Evolutionary conservation across 2,113 vertebrate genomes (phyloP), one percentile per base, ranked within the genome.

Genomic region (Tetrax tetrax): DNA sequence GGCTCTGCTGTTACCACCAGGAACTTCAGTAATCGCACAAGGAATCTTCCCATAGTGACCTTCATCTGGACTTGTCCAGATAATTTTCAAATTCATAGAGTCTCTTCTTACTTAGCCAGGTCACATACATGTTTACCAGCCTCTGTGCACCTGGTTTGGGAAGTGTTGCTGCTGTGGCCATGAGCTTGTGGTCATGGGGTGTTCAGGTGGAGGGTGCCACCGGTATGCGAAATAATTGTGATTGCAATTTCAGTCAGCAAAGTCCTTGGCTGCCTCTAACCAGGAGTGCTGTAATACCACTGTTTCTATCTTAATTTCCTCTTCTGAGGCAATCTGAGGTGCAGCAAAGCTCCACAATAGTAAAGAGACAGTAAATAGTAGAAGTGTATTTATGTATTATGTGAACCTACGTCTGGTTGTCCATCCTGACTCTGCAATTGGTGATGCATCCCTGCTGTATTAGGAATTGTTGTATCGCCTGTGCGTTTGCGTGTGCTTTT

Each of bases 151-250:
- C 28, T 59, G 66, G 1, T 37, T 33, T 54, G 70, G 65, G 89
- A 65, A 43, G 66, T 20, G 38, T 24, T 63, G 69, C 64, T 81
- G 70, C 70, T 57, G 38, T 25, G 21, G n/a, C 22, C 1, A 0
- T 6, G n/a, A 60, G 25, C 35, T 43, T 77, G 45, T 21, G 4
- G 0, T 29, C 1, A 0, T 14, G 66, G 37, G 0, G 0, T 21
- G 27, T 33, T 43, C 25, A 23, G 13, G 50, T 21, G 19, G 35
- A 82, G 15, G 31, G 37, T 76, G 57, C 57, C 38, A 38, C 29
- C 59, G 54, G 47, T 33, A 37, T 9, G 38, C 84, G 75, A 41
- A 90, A 29, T 27, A 74, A 37, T 24, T 50, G 50, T n/a, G 38
- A 41, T 6, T 68, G 48, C 27, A 56, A 1, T 54, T 74, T 79